Percentiles rank a stretch among this genome's conserved stretches.
These are phyloP conservation scores for Myrmecophaga tridactyla DNA, from an alignment of 2,113 vertebrate genomes.

Conservation along the genomic window DNA sequence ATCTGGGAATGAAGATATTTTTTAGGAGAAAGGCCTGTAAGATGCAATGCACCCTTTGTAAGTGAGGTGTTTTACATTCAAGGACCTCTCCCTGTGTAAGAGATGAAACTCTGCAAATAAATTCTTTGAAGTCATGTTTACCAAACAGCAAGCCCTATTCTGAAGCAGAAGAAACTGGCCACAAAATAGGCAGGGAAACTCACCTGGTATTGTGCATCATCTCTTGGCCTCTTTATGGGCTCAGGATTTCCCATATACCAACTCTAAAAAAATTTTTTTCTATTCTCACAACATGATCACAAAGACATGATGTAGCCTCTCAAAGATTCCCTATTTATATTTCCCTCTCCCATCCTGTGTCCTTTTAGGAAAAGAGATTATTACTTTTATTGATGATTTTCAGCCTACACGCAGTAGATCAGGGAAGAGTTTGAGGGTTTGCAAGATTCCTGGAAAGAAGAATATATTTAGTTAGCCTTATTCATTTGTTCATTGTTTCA, in stretches of 20 bases:
- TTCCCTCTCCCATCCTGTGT: not conserved
- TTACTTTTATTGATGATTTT: not conserved
- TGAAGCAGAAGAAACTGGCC: not conserved
- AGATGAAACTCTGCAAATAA: not conserved
- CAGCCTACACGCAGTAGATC: not conserved
- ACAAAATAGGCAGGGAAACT: not conserved
- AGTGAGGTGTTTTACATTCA: not conserved
- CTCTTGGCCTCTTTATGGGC: not conserved
- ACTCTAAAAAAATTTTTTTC: not conserved
- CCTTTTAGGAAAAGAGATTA: not conserved
- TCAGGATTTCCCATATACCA: not conserved
- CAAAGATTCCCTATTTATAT: not conserved
- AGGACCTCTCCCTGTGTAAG: not conserved
- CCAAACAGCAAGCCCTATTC: not conserved
- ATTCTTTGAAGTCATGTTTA: not conserved
- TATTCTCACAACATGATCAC: not conserved
- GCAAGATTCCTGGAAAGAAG: not conserved
- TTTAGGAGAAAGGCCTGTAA: not conserved
- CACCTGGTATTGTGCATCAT: not conserved
- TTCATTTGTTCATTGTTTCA: not conserved
- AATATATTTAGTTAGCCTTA: not conserved
- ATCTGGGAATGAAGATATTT: not conserved
- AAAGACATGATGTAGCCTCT: not conserved
- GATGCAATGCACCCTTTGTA: not conserved
- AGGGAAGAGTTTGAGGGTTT: not conserved